Conservation (phyloP, 2,888 invertebrate genomes). For the Amblyjoppa proteus region DNA sequence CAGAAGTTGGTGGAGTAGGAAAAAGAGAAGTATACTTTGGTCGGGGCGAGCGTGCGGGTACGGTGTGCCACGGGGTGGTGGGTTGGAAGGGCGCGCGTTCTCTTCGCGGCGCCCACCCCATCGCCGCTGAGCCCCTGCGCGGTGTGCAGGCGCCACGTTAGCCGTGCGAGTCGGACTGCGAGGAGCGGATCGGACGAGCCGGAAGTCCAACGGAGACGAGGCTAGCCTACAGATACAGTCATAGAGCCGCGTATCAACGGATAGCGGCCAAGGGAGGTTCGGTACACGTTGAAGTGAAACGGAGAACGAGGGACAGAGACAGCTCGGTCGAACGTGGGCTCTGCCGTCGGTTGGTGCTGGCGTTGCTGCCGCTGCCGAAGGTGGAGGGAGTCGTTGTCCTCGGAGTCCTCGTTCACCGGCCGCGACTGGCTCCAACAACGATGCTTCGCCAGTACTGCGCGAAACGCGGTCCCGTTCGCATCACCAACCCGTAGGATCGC, state of each 20-base stretch:
- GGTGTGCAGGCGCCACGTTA: slow-evolving; percentile 31
- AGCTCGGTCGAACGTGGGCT: slow-evolving; percentile 59
- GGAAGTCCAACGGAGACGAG: slow-evolving; percentile 50
- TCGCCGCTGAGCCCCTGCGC: slow-evolving; percentile 53
- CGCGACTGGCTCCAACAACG: slow-evolving; percentile 71
- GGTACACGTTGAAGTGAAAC: slow-evolving; percentile 39
- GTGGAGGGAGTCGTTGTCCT: slow-evolving; percentile 81
- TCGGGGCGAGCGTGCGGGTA: not conserved
- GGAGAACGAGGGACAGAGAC: slow-evolving; percentile 47
- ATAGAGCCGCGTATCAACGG: slow-evolving; percentile 45
- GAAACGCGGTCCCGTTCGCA: slow-evolving; percentile 75
- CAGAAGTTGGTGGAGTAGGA: not conserved
- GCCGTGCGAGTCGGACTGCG: slow-evolving; percentile 33
- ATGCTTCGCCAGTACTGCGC: slow-evolving; percentile 76
- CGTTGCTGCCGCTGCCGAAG: slow-evolving; percentile 53
- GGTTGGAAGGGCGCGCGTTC: slow-evolving; percentile 38
- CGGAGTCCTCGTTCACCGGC: slow-evolving; percentile 78
- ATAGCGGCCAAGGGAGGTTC: slow-evolving; percentile 44
- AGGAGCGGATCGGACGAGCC: slow-evolving; percentile 36
- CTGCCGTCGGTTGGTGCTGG: slow-evolving; percentile 46
- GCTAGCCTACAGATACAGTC: slow-evolving; percentile 26
- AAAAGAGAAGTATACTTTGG: not conserved
- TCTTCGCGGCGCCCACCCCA: slow-evolving; percentile 25
- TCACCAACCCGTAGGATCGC: slow-evolving; percentile 39
- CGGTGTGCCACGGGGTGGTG: slow-evolving; percentile 10